These are phyloP conservation scores for Amphipyra tragopoginis DNA, from an alignment of 2,888 invertebrate genomes.

Conservation along the genomic window DNA sequence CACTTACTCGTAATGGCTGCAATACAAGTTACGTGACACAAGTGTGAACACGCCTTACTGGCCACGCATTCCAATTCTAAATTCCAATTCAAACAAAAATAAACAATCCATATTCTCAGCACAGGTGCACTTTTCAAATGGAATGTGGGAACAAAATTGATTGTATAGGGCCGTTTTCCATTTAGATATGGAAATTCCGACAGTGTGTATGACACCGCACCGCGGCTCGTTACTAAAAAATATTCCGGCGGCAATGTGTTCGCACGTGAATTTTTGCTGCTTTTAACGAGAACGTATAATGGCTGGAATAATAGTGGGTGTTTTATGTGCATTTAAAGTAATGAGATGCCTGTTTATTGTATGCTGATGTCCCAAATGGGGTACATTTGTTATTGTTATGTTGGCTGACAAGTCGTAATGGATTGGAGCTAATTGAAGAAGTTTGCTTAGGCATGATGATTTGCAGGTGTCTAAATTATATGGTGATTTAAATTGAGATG, in stretches of 20 bases:
- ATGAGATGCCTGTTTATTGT: constrained; percentile 53
- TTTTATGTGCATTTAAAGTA: constrained; percentile 54
- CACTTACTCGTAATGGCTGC: constrained; percentile 53
- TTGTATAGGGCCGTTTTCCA: constrained; percentile 86
- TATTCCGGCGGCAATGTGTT: constrained; percentile 64
- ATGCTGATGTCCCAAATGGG: constrained; percentile 23
- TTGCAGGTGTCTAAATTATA: not conserved
- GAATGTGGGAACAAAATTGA: constrained; percentile 86
- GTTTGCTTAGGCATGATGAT: constrained; percentile 11
- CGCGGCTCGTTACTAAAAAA: constrained; percentile 73
- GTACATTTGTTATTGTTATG: constrained; percentile 30
- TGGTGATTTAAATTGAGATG: too few relatives aligned
- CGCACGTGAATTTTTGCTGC: constrained; percentile 50
- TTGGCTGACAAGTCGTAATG: constrained; percentile 34
- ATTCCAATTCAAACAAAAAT: constrained; percentile 72
- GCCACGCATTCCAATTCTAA: constrained; percentile 73
- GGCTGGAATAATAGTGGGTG: constrained; percentile 44
- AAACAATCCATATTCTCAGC: constrained; percentile 78
- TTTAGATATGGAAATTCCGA: constrained; percentile 87
- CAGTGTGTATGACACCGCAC: constrained; percentile 78
- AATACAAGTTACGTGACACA: constrained; percentile 57
- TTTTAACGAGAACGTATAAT: constrained; percentile 50
- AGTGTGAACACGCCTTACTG: constrained; percentile 53
- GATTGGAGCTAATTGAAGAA: constrained; percentile 34
- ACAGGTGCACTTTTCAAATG: constrained; percentile 87